Percentiles rank a stretch among this genome's conserved stretches.
Conservation (phyloP, 2,113 vertebrate species). For the Elachura formosa region DNA sequence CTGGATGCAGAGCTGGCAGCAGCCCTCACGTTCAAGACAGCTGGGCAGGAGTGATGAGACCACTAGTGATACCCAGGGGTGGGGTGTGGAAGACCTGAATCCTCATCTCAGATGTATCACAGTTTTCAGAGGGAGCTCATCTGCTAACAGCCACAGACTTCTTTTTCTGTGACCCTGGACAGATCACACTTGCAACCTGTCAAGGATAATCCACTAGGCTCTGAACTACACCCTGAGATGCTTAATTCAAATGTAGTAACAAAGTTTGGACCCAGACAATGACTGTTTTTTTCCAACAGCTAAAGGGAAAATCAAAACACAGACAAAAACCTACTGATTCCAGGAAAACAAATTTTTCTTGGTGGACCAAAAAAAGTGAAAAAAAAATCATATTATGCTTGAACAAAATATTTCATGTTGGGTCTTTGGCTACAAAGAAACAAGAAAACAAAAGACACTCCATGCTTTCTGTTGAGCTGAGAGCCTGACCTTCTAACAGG, state of each 20-base stretch:
- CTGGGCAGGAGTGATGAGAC: background rate
- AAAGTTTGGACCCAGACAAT: background rate
- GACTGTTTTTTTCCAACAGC: background rate
- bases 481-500: background rate
- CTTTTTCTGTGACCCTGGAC: background rate
- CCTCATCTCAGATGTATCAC: background rate
- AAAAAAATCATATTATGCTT: background rate
- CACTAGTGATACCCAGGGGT: background rate
- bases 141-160: background rate
- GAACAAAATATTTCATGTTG: background rate
- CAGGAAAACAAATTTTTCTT: background rate
- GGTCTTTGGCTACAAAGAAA: background rate
- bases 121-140: background rate
- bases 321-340: background rate
- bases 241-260: background rate
- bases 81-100: background rate
- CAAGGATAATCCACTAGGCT: background rate
- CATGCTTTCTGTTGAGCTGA: background rate
- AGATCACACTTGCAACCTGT: background rate
- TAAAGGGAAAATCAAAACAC: background rate
- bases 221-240: background rate
- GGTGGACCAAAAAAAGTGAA: background rate
- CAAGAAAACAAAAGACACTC: background rate
- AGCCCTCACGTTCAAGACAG: accelerated
- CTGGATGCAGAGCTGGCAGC: background rate